Evolutionary conservation across 2,797 vertebrate genomes (phyloP).

Genomic region (Peromyscus eremicus): DNA sequence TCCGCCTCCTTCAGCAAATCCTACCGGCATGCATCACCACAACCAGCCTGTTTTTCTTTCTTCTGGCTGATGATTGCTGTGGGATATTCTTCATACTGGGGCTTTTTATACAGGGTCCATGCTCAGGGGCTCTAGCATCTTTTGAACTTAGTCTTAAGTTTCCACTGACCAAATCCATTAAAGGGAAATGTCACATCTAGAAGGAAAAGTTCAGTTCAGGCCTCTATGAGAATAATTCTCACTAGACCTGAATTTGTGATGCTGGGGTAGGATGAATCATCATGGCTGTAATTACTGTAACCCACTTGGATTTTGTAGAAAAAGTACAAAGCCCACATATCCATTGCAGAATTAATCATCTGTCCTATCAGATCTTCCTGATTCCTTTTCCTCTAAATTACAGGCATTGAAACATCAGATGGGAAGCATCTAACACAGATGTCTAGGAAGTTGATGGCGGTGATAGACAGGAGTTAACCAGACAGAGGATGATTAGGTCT

Average conservation of each 20-base stretch:
- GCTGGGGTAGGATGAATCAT: background rate
- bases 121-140: background rate
- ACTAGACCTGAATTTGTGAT: background rate
- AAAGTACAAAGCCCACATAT: background rate
- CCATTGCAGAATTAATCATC: background rate
- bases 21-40: no score
- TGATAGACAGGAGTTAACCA: background rate
- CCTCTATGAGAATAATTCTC: background rate
- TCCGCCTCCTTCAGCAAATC: no score
- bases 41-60: background rate
- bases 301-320: background rate
- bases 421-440: background rate
- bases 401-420: background rate
- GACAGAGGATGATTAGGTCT: background rate
- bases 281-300: slow-evolving; percentile 21
- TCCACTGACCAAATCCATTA: background rate
- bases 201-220: background rate
- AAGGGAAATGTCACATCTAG: background rate
- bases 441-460: background rate
- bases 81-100: accelerated
- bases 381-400: background rate
- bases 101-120: background rate
- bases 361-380: background rate
- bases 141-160: background rate
- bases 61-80: background rate